Conservation (phyloP, 2,888 invertebrate species). For the Nymphalis c-album region DNA sequence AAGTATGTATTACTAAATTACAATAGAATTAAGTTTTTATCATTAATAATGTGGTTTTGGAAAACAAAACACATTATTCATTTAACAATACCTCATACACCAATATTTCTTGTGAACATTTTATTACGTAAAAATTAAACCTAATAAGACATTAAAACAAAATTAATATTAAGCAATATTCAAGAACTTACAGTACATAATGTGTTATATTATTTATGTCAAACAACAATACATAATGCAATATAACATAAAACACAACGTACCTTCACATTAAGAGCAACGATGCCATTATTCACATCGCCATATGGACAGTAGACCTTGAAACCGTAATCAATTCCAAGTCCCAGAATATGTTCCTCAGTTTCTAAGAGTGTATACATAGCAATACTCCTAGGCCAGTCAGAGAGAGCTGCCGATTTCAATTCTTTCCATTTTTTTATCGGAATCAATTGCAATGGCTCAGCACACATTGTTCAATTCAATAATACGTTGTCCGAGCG, state of each 20-base stretch:
- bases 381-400: conserved; percentile 58
- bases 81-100: too few species aligned
- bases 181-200: too few species aligned
- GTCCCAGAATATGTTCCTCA: conserved; percentile 53
- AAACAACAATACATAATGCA: too few species aligned
- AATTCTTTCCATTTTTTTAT: conserved; percentile 49
- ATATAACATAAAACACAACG: background rate
- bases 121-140: too few species aligned
- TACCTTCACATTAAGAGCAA: conserved; percentile 59
- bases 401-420: conserved; percentile 43
- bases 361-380: conserved; percentile 61
- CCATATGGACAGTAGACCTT: conserved; percentile 68
- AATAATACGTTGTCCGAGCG: background rate
- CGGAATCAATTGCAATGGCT: conserved; percentile 45
- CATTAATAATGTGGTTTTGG: too few species aligned
- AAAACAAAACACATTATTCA: too few species aligned
- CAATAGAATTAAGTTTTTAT: too few species aligned
- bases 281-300: conserved; percentile 60
- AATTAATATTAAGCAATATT: too few species aligned
- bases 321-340: conserved; percentile 50
- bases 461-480: conserved; percentile 32
- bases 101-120: too few species aligned
- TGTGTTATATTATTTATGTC: too few species aligned
- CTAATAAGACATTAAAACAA: too few species aligned
- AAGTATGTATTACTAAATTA: too few species aligned